phyloP scores from a whole-genome alignment of 2,113 vertebrate genomes.

The Alouatta palliata region DNA sequence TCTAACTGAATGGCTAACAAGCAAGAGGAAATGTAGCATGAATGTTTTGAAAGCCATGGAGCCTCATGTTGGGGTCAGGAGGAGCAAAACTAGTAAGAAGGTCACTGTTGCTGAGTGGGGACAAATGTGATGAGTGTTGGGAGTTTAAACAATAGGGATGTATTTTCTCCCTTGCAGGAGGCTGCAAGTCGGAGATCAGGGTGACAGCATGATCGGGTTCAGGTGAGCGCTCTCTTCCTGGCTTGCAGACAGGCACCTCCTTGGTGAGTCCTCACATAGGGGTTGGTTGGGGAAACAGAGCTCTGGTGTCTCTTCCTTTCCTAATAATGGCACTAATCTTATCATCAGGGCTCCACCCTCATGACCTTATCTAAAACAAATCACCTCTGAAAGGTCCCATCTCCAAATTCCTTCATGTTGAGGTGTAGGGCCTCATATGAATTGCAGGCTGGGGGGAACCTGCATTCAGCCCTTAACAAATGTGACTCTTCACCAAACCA shows the following conservation, averaged over 20 bases:
- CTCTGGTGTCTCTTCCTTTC: background rate
- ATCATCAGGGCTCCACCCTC: background rate
- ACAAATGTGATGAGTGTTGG: constrained; percentile 77
- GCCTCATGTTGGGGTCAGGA: constrained; percentile 71
- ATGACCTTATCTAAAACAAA: background rate
- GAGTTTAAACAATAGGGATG: background rate
- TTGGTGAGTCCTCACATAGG: background rate
- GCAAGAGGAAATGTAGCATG: constrained; percentile 82
- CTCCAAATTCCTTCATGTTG: background rate
- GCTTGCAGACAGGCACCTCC: background rate
- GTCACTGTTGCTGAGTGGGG: constrained; percentile 85
- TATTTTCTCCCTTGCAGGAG: background rate
- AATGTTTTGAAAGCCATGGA: constrained; percentile 83
- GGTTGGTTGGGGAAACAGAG: background rate
- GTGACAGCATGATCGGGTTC: background rate
- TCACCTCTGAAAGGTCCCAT: background rate
- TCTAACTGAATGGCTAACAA: constrained; percentile 90
- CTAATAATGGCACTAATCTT: background rate
- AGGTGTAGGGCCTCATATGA: rapidly evolving
- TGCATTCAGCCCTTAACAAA: background rate
- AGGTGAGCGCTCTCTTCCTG: background rate
- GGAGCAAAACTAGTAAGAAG: constrained; percentile 83
- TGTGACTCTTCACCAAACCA: background rate
- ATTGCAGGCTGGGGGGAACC: background rate
- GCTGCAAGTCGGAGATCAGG: background rate